phyloP scores from a whole-genome alignment of 2,113 vertebrate species.

The Rhea pennata region DNA sequence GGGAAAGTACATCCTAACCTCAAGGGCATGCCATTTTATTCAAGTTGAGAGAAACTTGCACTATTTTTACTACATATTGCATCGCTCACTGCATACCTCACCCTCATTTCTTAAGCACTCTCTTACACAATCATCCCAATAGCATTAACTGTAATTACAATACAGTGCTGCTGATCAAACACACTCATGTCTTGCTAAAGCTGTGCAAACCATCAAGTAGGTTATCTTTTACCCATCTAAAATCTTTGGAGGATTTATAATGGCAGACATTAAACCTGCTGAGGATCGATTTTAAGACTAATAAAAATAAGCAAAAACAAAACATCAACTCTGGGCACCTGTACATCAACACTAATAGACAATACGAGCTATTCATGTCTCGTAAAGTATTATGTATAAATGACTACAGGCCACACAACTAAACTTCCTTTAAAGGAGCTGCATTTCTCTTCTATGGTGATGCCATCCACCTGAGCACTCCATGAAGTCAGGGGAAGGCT shows the following conservation, averaged over 20 bases:
- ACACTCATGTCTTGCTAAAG: background rate
- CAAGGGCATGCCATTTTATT: background rate
- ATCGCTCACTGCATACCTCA: background rate
- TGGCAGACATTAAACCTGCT: background rate
- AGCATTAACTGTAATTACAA: background rate
- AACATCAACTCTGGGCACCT: background rate
- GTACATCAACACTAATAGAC: background rate
- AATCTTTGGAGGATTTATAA: background rate
- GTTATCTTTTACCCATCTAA: background rate
- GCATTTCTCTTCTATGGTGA: background rate
- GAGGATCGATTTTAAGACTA: background rate
- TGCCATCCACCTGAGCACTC: background rate
- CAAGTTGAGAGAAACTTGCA: background rate
- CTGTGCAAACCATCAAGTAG: background rate
- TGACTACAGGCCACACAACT: background rate
- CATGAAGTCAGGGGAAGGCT: background rate
- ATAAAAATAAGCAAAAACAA: constrained; percentile 7
- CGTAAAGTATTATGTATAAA: background rate
- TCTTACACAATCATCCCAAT: too few species aligned
- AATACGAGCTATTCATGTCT: background rate
- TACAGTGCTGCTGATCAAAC: background rate
- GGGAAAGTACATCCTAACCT: background rate
- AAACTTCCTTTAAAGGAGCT: background rate
- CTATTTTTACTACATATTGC: background rate
- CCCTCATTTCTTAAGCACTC: background rate